A percentile compares a stretch with the other conserved stretches of the same genome.
These are phyloP conservation scores for Trypoxylon attenuatum DNA, from an alignment of 2,888 invertebrate species.

Conservation along the genomic window DNA sequence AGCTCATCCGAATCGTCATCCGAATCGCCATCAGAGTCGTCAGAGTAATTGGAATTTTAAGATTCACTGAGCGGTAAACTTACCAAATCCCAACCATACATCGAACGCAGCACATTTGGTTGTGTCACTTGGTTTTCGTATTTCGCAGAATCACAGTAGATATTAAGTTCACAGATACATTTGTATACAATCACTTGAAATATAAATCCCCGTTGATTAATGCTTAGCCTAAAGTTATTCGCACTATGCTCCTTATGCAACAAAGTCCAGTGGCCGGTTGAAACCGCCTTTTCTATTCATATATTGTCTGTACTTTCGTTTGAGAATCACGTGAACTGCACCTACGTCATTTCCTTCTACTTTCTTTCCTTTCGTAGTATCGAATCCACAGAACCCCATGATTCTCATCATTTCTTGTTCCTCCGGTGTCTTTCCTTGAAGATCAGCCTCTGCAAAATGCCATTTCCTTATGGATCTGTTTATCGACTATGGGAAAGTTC, in stretches of 20 bases:
- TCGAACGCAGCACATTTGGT: too few relatives aligned
- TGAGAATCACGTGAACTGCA: slow-evolving; percentile 96
- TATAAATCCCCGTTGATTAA: too few relatives aligned
- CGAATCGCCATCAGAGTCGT: too few relatives aligned
- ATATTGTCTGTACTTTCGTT: slow-evolving; percentile 97
- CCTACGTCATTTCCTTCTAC: slow-evolving; percentile 95
- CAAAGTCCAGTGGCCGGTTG: slow-evolving; percentile 97
- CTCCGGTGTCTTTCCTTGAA: slow-evolving; percentile 92
- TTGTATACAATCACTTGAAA: too few relatives aligned
- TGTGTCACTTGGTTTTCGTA: too few relatives aligned
- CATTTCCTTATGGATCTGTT: not conserved
- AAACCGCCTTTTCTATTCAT: slow-evolving; percentile 99
- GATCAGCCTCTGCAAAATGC: slow-evolving; percentile 83
- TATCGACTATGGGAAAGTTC: not conserved
- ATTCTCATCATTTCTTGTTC: slow-evolving; percentile 96
- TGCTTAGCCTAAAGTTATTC: too few relatives aligned
- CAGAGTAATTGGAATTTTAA: too few relatives aligned
- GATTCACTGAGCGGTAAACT: too few relatives aligned
- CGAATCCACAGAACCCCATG: slow-evolving; percentile 98
- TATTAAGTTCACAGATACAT: too few relatives aligned
- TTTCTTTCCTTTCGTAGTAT: slow-evolving; percentile 96
- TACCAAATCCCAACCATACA: too few relatives aligned
- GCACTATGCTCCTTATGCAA: slow-evolving; percentile 88
- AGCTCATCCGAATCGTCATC: not conserved
- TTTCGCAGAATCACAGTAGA: too few relatives aligned